phyloP scores from a whole-genome alignment of 2,888 invertebrate genomes.

The Adelognathus sp. region DNA sequence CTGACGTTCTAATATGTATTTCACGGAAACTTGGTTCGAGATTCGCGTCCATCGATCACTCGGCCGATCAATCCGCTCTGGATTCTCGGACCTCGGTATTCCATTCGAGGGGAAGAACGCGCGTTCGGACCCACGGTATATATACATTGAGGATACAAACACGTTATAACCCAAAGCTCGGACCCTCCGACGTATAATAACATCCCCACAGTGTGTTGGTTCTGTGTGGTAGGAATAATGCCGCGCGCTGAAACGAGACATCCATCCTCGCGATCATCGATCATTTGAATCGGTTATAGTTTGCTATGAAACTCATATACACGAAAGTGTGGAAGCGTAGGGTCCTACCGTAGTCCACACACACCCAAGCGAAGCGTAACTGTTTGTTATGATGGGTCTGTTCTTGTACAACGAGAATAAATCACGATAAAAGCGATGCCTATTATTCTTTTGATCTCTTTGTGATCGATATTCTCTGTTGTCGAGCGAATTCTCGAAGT shows the following conservation, averaged over 20 bases:
- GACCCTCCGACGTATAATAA: conserved; percentile 10
- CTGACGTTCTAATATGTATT: conserved; percentile 21
- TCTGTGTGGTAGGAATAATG: conserved; percentile 31
- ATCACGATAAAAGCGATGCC: neutral
- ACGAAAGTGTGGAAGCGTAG: neutral
- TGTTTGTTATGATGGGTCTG: too few relatives aligned
- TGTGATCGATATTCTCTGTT: neutral
- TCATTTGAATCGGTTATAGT: conserved; percentile 60
- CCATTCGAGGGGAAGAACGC: conserved; percentile 27
- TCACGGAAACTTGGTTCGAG: conserved; percentile 62
- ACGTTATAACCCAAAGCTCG: conserved; percentile 11
- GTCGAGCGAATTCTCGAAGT: neutral
- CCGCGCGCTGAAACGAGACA: conserved; percentile 45
- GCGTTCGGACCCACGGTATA: neutral
- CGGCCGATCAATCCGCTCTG: conserved; percentile 37
- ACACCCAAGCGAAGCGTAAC: too few relatives aligned
- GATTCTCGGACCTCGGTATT: conserved; percentile 54
- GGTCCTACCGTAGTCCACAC: neutral
- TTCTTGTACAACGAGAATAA: neutral
- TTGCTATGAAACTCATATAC: conserved; percentile 19
- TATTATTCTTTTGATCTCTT: neutral
- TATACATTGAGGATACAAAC: conserved; percentile 18
- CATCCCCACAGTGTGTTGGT: neutral
- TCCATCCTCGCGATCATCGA: conserved; percentile 72
- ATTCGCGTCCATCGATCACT: conserved; percentile 68